These are phyloP conservation scores for Tachysurus fulvidraco DNA, from an alignment of 2,113 vertebrate species.

Conservation along the genomic window DNA sequence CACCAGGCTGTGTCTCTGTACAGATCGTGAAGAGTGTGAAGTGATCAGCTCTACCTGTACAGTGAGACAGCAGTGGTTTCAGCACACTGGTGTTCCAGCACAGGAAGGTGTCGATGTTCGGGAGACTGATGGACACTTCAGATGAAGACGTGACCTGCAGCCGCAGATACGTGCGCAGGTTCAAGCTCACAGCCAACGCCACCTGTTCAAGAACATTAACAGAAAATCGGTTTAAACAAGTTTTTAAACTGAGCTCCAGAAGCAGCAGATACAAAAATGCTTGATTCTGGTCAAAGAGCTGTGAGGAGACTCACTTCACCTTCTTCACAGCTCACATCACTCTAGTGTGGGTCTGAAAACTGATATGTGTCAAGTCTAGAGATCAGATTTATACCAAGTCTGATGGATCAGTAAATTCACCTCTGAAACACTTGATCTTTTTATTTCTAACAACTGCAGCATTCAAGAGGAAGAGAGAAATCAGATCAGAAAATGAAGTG, in stretches of 20 bases:
- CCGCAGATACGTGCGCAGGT: slow-evolving; percentile 85
- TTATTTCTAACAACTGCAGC: neutral
- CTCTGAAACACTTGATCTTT: too few relatives aligned
- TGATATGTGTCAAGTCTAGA: neutral
- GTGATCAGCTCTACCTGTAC: slow-evolving; percentile 67
- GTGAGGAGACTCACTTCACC: neutral
- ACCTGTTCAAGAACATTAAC: slow-evolving; percentile 67
- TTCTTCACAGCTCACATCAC: neutral
- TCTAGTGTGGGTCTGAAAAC: neutral
- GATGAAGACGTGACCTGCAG: slow-evolving; percentile 66
- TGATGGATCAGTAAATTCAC: too few relatives aligned
- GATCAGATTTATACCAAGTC: too few relatives aligned
- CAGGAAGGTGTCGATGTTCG: slow-evolving; percentile 76
- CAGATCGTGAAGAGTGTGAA: neutral
- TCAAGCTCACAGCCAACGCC: slow-evolving; percentile 89
- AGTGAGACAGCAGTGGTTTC: slow-evolving; percentile 58
- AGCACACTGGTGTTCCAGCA: slow-evolving; percentile 77
- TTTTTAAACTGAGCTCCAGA: neutral
- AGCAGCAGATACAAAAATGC: neutral
- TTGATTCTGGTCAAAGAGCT: neutral
- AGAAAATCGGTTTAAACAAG: neutral
- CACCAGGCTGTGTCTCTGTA: neutral
- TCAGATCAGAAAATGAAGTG: neutral
- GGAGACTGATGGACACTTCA: slow-evolving; percentile 75
- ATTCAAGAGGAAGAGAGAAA: neutral